Percentiles rank a stretch among this genome's conserved stretches.
Evolutionary conservation across 2,797 vertebrate species (phyloP).

Genomic region (Helostoma temminkii): DNA sequence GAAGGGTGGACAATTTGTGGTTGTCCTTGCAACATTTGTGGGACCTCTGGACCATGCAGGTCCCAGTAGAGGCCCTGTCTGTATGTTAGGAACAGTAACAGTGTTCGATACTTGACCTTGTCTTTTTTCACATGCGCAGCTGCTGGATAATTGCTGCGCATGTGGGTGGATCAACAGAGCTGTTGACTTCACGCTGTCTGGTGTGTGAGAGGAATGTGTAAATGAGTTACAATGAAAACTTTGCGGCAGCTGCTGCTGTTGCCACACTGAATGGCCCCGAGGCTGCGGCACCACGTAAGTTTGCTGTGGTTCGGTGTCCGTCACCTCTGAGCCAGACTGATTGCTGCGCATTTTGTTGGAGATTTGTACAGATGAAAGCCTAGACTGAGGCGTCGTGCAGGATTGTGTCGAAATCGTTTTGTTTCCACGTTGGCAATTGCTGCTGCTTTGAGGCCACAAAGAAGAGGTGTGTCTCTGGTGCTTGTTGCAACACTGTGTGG

Average conservation of each 20-base stretch:
- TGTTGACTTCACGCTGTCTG: neutral
- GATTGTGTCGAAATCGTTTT: slow-evolving; percentile 20
- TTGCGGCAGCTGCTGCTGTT: slow-evolving; percentile 27
- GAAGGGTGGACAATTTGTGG: neutral
- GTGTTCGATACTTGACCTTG: slow-evolving; percentile 3
- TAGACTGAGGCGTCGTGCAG: slow-evolving; percentile 10
- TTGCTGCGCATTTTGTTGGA: neutral
- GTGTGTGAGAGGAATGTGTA: slow-evolving; percentile 24
- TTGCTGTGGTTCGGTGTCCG: slow-evolving; percentile 5
- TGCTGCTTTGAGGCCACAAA: slow-evolving; percentile 16
- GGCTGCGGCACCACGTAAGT: neutral
- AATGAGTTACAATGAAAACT: slow-evolving; percentile 26
- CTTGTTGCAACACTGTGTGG: slow-evolving; percentile 5
- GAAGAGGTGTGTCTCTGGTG: slow-evolving; percentile 13
- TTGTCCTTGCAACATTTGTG: neutral
- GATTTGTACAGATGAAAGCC: slow-evolving; percentile 28
- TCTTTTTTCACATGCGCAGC: slow-evolving; percentile 64
- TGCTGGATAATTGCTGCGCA: slow-evolving; percentile 24
- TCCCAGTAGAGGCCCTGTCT: slow-evolving; percentile 12
- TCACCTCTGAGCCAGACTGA: neutral
- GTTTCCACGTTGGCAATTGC: neutral
- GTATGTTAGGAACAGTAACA: slow-evolving; percentile 2
- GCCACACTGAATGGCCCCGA: slow-evolving; percentile 20
- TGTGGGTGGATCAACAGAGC: slow-evolving; percentile 18
- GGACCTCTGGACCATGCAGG: slow-evolving; percentile 1